A percentile compares a stretch with the other conserved stretches of the same genome.
Evolutionary conservation across 2,113 vertebrate genomes (phyloP).

Genomic region (Lathamus discolor): DNA sequence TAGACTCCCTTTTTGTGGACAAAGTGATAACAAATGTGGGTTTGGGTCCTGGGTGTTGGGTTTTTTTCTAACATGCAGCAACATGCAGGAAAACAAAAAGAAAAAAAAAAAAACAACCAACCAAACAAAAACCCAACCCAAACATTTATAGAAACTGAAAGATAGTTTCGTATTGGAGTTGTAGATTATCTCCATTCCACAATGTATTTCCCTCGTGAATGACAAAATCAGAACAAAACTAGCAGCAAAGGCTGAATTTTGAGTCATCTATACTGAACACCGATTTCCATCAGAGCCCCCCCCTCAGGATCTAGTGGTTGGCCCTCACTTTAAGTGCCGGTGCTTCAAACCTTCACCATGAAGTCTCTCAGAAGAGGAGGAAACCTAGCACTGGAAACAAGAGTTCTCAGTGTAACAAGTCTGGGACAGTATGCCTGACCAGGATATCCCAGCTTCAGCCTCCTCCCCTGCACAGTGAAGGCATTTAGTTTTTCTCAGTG

Average conservation of each 20-base stretch:
- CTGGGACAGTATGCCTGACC: accelerated
- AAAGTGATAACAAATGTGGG: not conserved
- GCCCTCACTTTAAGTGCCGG: not conserved
- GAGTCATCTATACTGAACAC: not conserved
- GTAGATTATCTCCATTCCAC: not conserved
- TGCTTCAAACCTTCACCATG: not conserved
- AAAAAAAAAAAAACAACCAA: too few relatives aligned
- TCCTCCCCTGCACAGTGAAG: not conserved
- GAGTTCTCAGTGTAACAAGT: not conserved
- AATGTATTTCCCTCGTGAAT: not conserved
- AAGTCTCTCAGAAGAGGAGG: not conserved
- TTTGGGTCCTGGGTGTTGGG: not conserved
- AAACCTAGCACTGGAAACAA: not conserved
- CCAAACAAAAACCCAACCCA: not conserved
- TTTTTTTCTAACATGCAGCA: not conserved
- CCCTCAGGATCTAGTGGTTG: not conserved
- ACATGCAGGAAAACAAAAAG: not conserved
- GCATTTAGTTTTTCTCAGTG: not conserved
- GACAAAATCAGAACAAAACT: not conserved
- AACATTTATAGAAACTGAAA: not conserved
- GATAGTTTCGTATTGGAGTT: not conserved
- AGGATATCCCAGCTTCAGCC: not conserved
- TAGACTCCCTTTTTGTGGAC: not conserved
- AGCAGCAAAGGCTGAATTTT: not conserved
- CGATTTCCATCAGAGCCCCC: not conserved